Conservation (phyloP, 1,140 invertebrate genomes). For the Neodiprion virginianus region DNA sequence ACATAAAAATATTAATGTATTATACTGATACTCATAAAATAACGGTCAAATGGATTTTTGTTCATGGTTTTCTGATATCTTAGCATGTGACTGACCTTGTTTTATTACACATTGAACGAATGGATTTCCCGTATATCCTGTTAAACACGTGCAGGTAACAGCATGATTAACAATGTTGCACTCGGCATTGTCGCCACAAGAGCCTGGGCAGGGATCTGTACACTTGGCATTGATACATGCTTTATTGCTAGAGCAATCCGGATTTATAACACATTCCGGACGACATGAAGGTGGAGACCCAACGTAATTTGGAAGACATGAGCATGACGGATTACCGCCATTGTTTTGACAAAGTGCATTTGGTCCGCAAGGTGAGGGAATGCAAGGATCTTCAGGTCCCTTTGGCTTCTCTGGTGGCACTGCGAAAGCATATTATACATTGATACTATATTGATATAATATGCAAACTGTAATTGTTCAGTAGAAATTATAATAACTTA, state of each 20-base stretch:
- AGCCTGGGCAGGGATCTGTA: slow-evolving; percentile 77
- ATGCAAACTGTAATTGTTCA: slow-evolving; percentile 8
- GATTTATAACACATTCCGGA: slow-evolving; percentile 79
- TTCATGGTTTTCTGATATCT: neutral
- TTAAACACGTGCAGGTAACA: slow-evolving; percentile 76
- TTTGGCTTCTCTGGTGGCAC: slow-evolving; percentile 50
- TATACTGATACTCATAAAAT: slow-evolving; percentile 1
- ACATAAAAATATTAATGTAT: slow-evolving; percentile 9
- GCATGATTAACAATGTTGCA: slow-evolving; percentile 79
- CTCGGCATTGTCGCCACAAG: slow-evolving; percentile 78
- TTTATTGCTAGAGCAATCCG: slow-evolving; percentile 75
- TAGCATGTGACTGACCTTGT: slow-evolving; percentile 41
- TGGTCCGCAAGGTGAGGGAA: slow-evolving; percentile 80
- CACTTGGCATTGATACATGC: slow-evolving; percentile 81
- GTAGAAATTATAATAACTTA: neutral
- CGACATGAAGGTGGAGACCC: slow-evolving; percentile 77
- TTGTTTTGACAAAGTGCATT: slow-evolving; percentile 73
- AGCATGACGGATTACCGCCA: slow-evolving; percentile 72
- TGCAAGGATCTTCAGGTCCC: slow-evolving; percentile 69
- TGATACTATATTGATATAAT: slow-evolving; percentile 5
- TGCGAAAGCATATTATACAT: slow-evolving; percentile 23
- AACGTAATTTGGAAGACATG: slow-evolving; percentile 73
- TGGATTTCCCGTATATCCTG: slow-evolving; percentile 80
- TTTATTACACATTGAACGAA: slow-evolving; percentile 67
- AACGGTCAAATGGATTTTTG: neutral